Base-by-base conservation (phyloP, 2,888 invertebrate species). In the Troilus luridus region DNA sequence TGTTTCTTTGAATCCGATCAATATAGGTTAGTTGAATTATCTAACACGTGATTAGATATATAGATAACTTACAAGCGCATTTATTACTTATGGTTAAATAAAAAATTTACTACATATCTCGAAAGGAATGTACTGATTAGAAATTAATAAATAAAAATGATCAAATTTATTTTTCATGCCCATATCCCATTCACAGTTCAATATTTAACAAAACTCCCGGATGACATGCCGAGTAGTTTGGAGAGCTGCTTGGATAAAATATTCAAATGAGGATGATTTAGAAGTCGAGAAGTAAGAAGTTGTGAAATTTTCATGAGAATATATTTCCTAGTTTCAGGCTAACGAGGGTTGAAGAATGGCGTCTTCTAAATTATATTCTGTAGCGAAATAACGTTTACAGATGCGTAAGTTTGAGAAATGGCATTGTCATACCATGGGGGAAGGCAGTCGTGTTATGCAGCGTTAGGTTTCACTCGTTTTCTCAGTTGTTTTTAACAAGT, bases 191-290 rank as follows among this genome's bases (percentile, higher is more conserved):
- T n/a, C 8, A 64, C 9, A 3, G 6, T n/a, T 9, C 19, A n/a
- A 62, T 62, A 7, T 21, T 21, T 9, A 10, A 64, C 64, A 64
- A n/a, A 5, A 64, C 9, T 14, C 64, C n/a, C 64, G 1, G 64
- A 64, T 64, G 64, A 64, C n/a, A 64, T 64, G n/a, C 64, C 64
- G 64, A 64, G 64, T n/a, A 64, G n/a, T 21, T 64, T 64, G 10
- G n/a, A 9, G n/a, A 19, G 21, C 64, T 19, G 19, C 60, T 14
- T 60, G 60, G 7, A 64, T 64, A 64, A 64, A 64, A 64, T 64
- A 64, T 64, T 64, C 64, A 64, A 64, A 64, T 64, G 64, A n/a
- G 64, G 64, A 64, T 64, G 64, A 64, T 64, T 64, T 64, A 64
- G 64, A 64, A 64, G 64, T 64, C 64, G 9, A 64, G n/a, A 64